Percentiles rank a stretch among this genome's conserved stretches.
phyloP scores from a whole-genome alignment of 2,113 vertebrate genomes.

The Larimichthys crocea region DNA sequence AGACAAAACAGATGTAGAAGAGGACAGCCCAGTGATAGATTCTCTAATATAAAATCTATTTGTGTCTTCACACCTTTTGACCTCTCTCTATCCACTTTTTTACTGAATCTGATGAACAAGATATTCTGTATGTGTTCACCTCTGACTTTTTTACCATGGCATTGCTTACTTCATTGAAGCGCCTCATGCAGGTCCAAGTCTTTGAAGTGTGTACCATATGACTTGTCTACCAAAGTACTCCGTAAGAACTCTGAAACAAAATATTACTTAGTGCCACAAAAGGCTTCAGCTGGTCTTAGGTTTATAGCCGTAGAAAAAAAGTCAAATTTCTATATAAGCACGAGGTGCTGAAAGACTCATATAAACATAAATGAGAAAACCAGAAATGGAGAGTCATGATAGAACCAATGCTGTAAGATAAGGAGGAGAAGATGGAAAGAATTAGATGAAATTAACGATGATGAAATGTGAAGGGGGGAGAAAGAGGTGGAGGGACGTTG shows the following conservation, averaged over 20 bases:
- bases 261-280: not conserved
- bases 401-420: slow-evolving; percentile 29
- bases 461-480: slow-evolving; percentile 24
- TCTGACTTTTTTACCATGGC: not conserved
- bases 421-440: slow-evolving; percentile 55
- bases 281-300: not conserved
- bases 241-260: not conserved
- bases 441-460: slow-evolving; percentile 53
- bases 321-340: not conserved
- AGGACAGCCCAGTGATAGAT: not conserved
- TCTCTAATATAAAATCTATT: not conserved
- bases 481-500: not conserved
- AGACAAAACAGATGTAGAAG: not conserved
- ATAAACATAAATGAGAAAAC: slow-evolving; percentile 30
- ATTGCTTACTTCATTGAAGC: not conserved
- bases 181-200: accelerated
- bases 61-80: not conserved
- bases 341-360: slow-evolving; percentile 9
- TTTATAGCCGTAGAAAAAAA: not conserved
- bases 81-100: too few relatives aligned
- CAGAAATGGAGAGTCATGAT: slow-evolving; percentile 34
- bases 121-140: too few relatives aligned
- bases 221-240: not conserved
- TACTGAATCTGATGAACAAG: too few relatives aligned
- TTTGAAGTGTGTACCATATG: not conserved